These are phyloP conservation scores for Leptopilina myrica DNA, from an alignment of 2,888 invertebrate genomes.

Conservation along the genomic window DNA sequence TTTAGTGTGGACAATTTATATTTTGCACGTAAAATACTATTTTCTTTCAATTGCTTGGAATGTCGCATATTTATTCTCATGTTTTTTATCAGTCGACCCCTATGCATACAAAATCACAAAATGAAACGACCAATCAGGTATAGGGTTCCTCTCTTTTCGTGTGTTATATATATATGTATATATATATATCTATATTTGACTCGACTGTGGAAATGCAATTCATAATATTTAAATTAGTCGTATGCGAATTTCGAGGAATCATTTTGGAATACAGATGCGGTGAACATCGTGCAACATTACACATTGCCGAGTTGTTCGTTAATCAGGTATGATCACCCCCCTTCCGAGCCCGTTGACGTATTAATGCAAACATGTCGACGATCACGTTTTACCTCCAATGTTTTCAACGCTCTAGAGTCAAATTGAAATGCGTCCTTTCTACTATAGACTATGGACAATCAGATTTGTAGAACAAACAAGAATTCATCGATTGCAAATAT, in stretches of 20 bases:
- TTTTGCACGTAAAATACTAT: neutral
- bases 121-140: slow-evolving; percentile 32
- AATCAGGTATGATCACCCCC: slow-evolving; percentile 37
- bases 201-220: slow-evolving; percentile 36
- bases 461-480: slow-evolving; percentile 31
- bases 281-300: slow-evolving; percentile 30
- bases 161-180: neutral
- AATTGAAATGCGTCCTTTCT: slow-evolving; percentile 9
- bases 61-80: slow-evolving; percentile 1
- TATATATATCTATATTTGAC: neutral
- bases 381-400: slow-evolving; percentile 31
- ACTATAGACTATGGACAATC: slow-evolving; percentile 13
- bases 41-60: slow-evolving; percentile 1
- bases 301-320: slow-evolving; percentile 40
- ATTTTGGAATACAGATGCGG: slow-evolving; percentile 41
- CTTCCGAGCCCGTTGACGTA: neutral
- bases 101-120: slow-evolving; percentile 22
- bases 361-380: slow-evolving; percentile 37
- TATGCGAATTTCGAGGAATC: slow-evolving; percentile 31
- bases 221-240: slow-evolving; percentile 41
- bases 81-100: slow-evolving; percentile 5
- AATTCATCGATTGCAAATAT: slow-evolving; percentile 5
- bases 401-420: slow-evolving; percentile 15
- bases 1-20: neutral
- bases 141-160: neutral